Percentiles rank a stretch among this genome's conserved stretches.
Conservation (phyloP, 2,797 vertebrate genomes). For the Coracias cyanogaster region DNA sequence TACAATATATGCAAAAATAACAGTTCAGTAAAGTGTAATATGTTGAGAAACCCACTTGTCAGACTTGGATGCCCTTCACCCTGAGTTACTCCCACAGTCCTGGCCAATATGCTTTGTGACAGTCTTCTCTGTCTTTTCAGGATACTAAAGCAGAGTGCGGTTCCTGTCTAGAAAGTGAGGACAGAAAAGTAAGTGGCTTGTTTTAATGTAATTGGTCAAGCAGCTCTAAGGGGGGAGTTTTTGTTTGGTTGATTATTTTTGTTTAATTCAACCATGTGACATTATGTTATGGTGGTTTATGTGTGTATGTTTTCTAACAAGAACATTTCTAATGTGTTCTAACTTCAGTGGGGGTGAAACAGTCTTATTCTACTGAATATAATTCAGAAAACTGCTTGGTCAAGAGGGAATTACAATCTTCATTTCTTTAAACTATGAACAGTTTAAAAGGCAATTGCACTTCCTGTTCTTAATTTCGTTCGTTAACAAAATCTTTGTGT, state of each 20-base stretch:
- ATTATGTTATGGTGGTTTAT: background rate
- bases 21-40: background rate
- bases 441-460: background rate
- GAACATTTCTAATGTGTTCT: background rate
- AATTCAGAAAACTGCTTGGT: background rate
- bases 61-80: background rate
- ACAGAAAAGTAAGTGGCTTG: conserved; percentile 78
- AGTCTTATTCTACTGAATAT: background rate
- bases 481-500: background rate
- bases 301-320: background rate
- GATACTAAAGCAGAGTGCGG: conserved; percentile 79
- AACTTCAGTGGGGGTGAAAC: background rate
- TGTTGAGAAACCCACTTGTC: background rate
- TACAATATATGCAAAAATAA: background rate
- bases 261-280: background rate
- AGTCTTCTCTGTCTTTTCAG: conserved; percentile 58
- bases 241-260: background rate
- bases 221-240: background rate
- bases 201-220: background rate
- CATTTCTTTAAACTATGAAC: background rate
- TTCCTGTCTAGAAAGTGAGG: conserved; percentile 80
- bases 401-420: background rate
- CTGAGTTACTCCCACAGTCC: background rate
- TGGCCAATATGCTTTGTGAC: background rate
- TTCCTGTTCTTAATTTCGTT: background rate